Conservation (phyloP, 2,113 vertebrate genomes). For the Panthera tigris region DNA sequence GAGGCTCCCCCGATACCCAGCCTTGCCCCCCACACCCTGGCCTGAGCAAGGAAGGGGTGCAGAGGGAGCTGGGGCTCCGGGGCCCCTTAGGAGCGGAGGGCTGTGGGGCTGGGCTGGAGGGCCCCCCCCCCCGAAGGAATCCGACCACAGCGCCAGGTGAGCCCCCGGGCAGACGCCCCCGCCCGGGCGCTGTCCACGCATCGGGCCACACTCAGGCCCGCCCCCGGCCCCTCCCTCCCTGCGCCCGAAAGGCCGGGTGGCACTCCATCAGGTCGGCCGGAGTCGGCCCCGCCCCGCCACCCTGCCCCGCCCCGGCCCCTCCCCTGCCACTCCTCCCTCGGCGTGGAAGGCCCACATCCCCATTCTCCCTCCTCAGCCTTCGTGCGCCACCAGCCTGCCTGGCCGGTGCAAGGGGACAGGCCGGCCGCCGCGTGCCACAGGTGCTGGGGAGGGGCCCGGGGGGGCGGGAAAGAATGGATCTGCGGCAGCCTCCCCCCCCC, state of each 20-base stretch:
- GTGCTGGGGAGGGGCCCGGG: neutral
- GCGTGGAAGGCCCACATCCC: neutral
- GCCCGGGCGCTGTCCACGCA: neutral
- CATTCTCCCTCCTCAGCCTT: neutral
- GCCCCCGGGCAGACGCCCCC: neutral
- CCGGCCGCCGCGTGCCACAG: neutral
- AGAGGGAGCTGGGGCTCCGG: neutral
- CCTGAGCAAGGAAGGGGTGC: neutral
- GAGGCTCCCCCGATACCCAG: neutral
- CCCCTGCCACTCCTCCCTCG: neutral
- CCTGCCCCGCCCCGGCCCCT: neutral
- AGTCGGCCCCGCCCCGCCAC: neutral
- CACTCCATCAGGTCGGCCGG: too few species aligned
- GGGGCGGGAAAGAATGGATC: neutral
- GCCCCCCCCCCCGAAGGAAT: neutral
- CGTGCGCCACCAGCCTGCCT: neutral
- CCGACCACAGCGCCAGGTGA: neutral
- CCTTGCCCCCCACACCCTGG: neutral
- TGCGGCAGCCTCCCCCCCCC: neutral
- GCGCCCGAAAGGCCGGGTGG: too few species aligned
- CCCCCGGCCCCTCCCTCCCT: neutral
- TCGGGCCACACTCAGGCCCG: neutral
- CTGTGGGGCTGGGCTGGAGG: neutral
- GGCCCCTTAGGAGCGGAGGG: neutral
- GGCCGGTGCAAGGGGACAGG: neutral